Base-by-base conservation (phyloP, 2,113 vertebrate species). In the Brachyhypopomus gauderio region DNA sequence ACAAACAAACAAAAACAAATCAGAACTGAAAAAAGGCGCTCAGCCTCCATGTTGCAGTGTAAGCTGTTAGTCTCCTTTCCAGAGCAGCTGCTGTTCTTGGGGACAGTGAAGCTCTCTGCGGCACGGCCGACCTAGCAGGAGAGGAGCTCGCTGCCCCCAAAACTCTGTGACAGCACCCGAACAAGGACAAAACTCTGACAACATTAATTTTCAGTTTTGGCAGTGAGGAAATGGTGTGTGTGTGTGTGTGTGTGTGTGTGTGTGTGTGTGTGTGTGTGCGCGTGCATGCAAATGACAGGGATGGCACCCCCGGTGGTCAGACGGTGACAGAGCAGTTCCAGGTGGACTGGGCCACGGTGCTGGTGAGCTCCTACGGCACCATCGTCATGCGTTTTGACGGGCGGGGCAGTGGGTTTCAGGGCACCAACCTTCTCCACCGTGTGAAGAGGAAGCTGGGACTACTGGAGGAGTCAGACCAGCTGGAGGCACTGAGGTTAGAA, bases 341-440 rank as follows among this genome's bases (percentile, higher is more conserved):
- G 72, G 92, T 98, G 92, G 95, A 94, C 81, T 99, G 97, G 97
- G 95, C 95, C 72, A 96, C 95, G 0, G 96, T 93, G 41, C 87
- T 99, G 93, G 96, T 98, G 90, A 99, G 98, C 92, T 95, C 93
- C 74, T 96, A 95, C 64, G 91, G 90, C 0, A 92, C 94, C 72
- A 92, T 99, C 1, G 95, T 97, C 75, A 90, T 98, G 71, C 95
- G 93, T 77, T 96, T 97, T 0, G 98, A 99, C 0, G 97, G 98
- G 20, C 95, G 97, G 0, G 98, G 98, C 85, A 98, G 96, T 0
- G 98, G 98, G 76, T 99, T 97, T 86, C 96, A 96, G 86, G 98
- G 98, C 0, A 96, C 97, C 72, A 97, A 96, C 86, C 89, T 99
- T 0, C 91, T 99, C 56, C 97, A 99, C 0, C 95, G 96, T 75